Conservation (phyloP, 1,140 invertebrate species). For the Calliopsis andreniformis region DNA sequence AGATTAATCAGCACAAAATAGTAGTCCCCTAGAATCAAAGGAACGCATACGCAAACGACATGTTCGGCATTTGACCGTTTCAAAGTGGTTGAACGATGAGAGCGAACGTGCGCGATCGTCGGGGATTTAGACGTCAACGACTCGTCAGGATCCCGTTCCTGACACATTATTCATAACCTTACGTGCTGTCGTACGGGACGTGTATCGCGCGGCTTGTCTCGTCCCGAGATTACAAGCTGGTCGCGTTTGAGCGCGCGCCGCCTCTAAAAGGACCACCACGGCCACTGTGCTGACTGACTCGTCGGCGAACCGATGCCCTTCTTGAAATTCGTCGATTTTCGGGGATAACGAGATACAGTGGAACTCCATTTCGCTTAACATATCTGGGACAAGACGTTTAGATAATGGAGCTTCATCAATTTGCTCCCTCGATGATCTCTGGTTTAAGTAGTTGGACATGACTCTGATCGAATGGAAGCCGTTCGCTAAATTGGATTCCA, state of each 20-base stretch:
- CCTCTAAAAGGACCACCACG: conserved; percentile 33
- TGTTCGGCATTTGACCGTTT: background rate
- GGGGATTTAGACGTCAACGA: conserved; percentile 45
- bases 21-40: background rate
- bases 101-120: background rate
- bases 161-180: conserved; percentile 49
- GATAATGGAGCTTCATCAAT: too few species aligned
- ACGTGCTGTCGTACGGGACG: conserved; percentile 20
- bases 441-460: too few species aligned
- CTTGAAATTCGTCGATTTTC: conserved; percentile 9
- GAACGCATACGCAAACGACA: background rate
- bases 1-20: background rate
- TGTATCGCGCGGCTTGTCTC: conserved; percentile 41
- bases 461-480: too few species aligned
- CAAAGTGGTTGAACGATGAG: background rate
- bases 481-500: too few species aligned
- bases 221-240: conserved; percentile 45
- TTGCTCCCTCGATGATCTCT: too few species aligned
- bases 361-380: background rate
- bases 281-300: background rate
- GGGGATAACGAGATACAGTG: background rate
- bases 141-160: conserved; percentile 29
- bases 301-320: background rate
- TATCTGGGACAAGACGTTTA: background rate
- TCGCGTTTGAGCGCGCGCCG: conserved; percentile 3